Evolutionary conservation across 2,888 invertebrate genomes (phyloP).

Genomic region (Ophion ventricosus): DNA sequence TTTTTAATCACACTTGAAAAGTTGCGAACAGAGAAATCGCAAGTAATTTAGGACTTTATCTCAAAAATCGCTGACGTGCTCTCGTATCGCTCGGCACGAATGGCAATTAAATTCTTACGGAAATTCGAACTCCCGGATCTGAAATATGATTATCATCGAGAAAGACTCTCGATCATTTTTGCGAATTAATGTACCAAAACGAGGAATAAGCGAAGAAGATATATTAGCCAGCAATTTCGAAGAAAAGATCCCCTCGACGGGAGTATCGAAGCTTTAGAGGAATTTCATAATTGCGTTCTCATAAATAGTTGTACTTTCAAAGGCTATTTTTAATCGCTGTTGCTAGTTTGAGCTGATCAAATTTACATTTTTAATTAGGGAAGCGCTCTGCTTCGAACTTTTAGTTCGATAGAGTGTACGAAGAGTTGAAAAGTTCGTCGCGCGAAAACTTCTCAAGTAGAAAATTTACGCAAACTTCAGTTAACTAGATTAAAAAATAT

Average conservation of each 20-base stretch:
- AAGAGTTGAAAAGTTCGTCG: slow-evolving; percentile 6
- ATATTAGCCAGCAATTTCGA: slow-evolving; percentile 2
- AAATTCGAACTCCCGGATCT: slow-evolving; percentile 32
- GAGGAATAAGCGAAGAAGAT: slow-evolving; percentile 9
- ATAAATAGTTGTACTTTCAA: slow-evolving; percentile 17
- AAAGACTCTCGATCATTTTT: slow-evolving; percentile 37
- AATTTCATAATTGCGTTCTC: slow-evolving; percentile 13
- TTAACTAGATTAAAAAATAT: not conserved
- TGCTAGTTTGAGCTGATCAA: not conserved
- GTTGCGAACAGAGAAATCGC: not conserved
- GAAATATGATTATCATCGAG: slow-evolving; percentile 46
- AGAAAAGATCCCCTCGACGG: slow-evolving; percentile 14
- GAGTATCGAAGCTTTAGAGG: slow-evolving; percentile 15
- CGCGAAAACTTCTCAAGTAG: slow-evolving; percentile 5
- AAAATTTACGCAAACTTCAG: slow-evolving; percentile 3
- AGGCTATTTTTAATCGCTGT: slow-evolving; percentile 13
- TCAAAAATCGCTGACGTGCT: slow-evolving; percentile 24
- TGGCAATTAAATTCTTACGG: slow-evolving; percentile 66
- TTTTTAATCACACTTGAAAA: not conserved
- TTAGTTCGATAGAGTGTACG: not conserved
- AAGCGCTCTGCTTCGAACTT: not conserved
- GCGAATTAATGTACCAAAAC: slow-evolving; percentile 27
- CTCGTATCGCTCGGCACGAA: slow-evolving; percentile 26
- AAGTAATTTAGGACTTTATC: not conserved
- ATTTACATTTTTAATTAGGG: slow-evolving; percentile 17